These are phyloP conservation scores for Chloroclystis v-ata DNA, from an alignment of 2,888 invertebrate species.

Conservation along the genomic window DNA sequence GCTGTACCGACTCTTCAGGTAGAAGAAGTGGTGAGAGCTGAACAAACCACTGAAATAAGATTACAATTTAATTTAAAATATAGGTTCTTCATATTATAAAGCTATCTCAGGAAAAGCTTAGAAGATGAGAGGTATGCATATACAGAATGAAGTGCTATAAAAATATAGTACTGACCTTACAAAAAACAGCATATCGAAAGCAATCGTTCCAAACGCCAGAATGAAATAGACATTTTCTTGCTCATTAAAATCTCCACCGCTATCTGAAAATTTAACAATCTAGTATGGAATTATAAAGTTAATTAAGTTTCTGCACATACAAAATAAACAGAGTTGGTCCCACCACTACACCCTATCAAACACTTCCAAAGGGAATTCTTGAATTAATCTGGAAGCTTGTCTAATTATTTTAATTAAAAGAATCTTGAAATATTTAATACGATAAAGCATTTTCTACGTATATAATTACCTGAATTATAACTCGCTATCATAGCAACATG, in stretches of 20 bases:
- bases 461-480: constrained; percentile 80
- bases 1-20: constrained; percentile 69
- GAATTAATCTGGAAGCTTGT: no score
- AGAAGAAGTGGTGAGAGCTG: constrained; percentile 80
- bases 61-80: background rate
- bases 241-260: constrained; percentile 57
- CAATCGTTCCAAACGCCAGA: constrained; percentile 74
- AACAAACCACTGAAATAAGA: constrained; percentile 74
- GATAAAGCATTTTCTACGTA: no score
- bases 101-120: no score
- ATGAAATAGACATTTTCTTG: constrained; percentile 69
- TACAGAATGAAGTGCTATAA: no score
- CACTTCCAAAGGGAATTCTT: no score
- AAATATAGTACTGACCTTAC: constrained; percentile 65
- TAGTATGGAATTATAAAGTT: no score
- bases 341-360: no score
- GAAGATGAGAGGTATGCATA: no score
- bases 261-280: constrained; percentile 66
- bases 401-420: no score
- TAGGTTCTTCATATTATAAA: background rate
- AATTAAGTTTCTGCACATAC: no score
- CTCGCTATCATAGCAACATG: constrained; percentile 81
- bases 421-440: no score
- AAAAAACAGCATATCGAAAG: constrained; percentile 81
- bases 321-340: no score